These are phyloP conservation scores for Vespertilio murinus DNA, from an alignment of 2,797 vertebrate species.

Conservation along the genomic window DNA sequence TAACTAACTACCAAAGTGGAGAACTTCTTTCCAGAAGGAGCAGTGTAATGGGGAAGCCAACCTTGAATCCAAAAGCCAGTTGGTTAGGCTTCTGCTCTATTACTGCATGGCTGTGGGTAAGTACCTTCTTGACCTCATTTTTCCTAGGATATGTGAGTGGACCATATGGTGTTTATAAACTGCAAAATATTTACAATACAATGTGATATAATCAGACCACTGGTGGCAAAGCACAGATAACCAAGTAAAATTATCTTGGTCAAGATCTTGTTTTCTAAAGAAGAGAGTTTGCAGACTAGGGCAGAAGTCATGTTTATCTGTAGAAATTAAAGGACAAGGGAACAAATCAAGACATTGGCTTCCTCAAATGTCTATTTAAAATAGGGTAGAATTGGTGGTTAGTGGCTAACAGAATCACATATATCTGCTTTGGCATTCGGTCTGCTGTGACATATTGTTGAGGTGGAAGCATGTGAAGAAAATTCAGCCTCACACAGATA, in stretches of 20 bases:
- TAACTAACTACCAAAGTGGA: background rate
- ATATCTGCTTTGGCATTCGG: background rate
- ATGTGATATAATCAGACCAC: background rate
- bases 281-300: background rate
- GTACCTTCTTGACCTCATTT: background rate
- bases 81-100: background rate
- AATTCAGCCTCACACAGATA: background rate
- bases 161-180: background rate
- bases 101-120: background rate
- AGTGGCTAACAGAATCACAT: background rate
- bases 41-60: background rate
- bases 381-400: background rate
- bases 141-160: background rate
- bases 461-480: background rate
- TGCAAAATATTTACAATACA: background rate
- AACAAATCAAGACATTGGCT: background rate
- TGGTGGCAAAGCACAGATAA: background rate
- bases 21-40: background rate
- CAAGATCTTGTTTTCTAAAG: constrained; percentile 12
- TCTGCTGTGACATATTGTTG: background rate
- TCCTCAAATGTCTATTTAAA: background rate
- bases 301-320: background rate
- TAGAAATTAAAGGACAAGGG: background rate
- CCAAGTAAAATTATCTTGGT: background rate
- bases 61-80: background rate